These are phyloP conservation scores for Vulpes ferrilata DNA, from an alignment of 2,113 vertebrate genomes.

Conservation along the genomic window DNA sequence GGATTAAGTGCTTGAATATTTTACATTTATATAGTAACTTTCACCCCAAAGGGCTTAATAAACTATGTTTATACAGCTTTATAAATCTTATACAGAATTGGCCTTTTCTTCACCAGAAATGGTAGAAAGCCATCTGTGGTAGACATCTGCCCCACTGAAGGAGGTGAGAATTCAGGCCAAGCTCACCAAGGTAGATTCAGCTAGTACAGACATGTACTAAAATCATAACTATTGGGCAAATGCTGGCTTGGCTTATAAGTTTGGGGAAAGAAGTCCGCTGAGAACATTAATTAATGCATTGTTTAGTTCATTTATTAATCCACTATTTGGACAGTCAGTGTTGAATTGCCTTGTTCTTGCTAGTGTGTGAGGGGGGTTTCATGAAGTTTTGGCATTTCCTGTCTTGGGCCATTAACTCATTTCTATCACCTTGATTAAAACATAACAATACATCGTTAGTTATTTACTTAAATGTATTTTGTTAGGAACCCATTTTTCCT, in stretches of 20 bases:
- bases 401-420: neutral
- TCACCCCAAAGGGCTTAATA: constrained; percentile 61
- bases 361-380: neutral
- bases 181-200: neutral
- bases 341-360: neutral
- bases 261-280: neutral
- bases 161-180: neutral
- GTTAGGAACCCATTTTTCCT: neutral
- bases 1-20: constrained; percentile 72
- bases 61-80: constrained; percentile 75
- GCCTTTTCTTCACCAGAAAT: constrained; percentile 11
- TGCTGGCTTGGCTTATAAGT: neutral
- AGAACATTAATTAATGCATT: neutral
- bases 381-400: neutral
- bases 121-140: neutral
- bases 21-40: constrained; percentile 57
- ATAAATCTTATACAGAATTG: constrained; percentile 70
- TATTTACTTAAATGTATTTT: neutral
- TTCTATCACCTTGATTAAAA: constrained; percentile 6
- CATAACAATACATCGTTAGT: neutral
- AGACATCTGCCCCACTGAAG: neutral
- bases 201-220: neutral
- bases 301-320: neutral
- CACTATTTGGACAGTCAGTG: neutral
- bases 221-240: neutral